Percentiles rank a stretch among this genome's conserved stretches.
Evolutionary conservation across 2,797 vertebrate species (phyloP).

Genomic region (Clamator glandarius): DNA sequence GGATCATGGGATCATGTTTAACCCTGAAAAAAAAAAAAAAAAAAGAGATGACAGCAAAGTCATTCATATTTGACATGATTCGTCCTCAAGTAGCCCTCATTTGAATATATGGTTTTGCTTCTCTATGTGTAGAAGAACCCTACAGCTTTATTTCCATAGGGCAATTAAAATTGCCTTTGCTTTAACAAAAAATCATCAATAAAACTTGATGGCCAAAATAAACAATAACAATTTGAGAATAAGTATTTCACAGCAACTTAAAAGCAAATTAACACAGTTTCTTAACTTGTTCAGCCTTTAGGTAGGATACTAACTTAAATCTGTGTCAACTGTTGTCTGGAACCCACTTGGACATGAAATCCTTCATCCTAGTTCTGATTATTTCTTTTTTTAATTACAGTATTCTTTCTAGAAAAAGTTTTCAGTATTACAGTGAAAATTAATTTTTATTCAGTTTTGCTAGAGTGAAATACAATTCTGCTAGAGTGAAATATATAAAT

Average conservation of each 20-base stretch:
- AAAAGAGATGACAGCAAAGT: neutral
- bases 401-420: neutral
- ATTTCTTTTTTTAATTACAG: neutral
- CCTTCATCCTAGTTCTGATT: neutral
- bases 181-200: neutral
- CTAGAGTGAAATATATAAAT: neutral
- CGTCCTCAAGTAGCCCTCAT: neutral
- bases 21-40: neutral
- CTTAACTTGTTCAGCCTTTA: neutral
- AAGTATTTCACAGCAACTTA: neutral
- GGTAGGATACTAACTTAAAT: neutral
- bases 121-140: neutral
- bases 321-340: neutral
- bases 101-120: neutral
- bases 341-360: neutral
- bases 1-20: rapidly evolving
- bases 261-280: neutral
- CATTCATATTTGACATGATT: neutral
- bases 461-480: neutral
- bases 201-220: neutral
- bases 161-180: neutral
- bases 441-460: neutral
- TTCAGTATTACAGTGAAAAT: neutral
- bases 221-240: neutral
- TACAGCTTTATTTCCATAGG: neutral